Base-by-base conservation (phyloP, 1,140 invertebrate species). In the Leguminivora glycinivorella region DNA sequence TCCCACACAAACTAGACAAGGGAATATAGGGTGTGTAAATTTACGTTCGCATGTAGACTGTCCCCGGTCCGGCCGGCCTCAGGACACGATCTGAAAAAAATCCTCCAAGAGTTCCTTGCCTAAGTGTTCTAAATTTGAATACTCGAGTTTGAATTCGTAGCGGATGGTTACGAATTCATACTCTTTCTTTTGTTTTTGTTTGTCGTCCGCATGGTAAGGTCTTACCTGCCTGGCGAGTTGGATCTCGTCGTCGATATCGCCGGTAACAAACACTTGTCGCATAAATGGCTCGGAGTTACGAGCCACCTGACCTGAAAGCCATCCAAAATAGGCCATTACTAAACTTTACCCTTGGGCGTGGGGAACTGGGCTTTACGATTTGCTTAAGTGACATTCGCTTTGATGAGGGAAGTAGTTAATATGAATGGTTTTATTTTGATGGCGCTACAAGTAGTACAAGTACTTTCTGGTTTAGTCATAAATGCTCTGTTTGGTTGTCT, bases 271-370 rank as follows among this genome's bases (percentile, higher is more conserved):
- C 66, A 98, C 97, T 93, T 99, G 98, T 79, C 97, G 94, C 93
- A 99, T 98, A 81, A 97, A 95, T 10, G 99, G 99, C 92, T 99
- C 99, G 77, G 96, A 96, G 88, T 97, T 96, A 81, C 94, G 94
- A 34, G 98, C 98, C 77, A 99, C 97, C 75, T 94, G 94, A 70
- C 92, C 92, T 92, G 90, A 85, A 92, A 92, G 82, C 78, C 84
- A 91, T 81, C 81, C 82, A 88, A 88, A 88, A 85, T 58, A 74
- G 75, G 76, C 79, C 72, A 77, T 89, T 88, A 88, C 77, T 79
- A 67, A 75, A n/a, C 73, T 80, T 72, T 70, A 40, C 69, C 67
- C 10, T 22, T 31, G 31, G 26, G 14, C 56, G n/a, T 1, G 56
- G 12, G 19, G 9, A 7, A 69, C 26, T 9, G 26, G 26, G 34